Evolutionary conservation across 2,888 invertebrate genomes (phyloP).

Genomic region (Deilephila porcellus): DNA sequence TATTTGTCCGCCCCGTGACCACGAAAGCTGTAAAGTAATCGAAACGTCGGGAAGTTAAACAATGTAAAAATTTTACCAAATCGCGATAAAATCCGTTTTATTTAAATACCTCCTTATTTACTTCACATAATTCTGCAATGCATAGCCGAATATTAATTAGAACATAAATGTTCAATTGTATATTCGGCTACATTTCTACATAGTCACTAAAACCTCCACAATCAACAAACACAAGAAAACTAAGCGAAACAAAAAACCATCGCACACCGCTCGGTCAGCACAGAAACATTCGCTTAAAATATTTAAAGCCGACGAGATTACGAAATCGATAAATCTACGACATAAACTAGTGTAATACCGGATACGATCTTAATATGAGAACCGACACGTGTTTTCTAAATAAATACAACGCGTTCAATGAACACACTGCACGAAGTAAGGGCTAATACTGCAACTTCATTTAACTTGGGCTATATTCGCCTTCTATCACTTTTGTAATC

Average conservation of each 20-base stretch:
- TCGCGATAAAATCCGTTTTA: no score
- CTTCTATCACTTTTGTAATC: no score
- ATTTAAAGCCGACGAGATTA: slow-evolving; percentile 37
- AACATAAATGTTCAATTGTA: background rate
- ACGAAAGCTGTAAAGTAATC: no score
- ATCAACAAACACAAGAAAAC: background rate
- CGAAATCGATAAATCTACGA: slow-evolving; percentile 52
- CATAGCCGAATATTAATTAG: background rate
- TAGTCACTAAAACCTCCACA: background rate
- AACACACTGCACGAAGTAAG: no score
- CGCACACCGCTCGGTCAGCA: background rate
- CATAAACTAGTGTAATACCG: slow-evolving; percentile 46
- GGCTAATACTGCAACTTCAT: slow-evolving; percentile 2
- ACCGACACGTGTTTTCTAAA: slow-evolving; percentile 27
- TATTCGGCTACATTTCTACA: background rate
- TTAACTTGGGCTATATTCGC: background rate
- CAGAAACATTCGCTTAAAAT: slow-evolving; percentile 20
- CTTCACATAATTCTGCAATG: no score
- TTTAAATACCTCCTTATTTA: no score
- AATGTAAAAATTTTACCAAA: no score
- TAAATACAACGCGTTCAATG: slow-evolving; percentile 8
- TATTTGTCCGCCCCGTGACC: no score
- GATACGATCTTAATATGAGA: slow-evolving; percentile 46
- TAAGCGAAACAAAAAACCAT: background rate
- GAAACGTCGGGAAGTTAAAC: no score